Evolutionary conservation across 2,888 invertebrate genomes (phyloP).

Genomic region (Bembecia ichneumoniformis): DNA sequence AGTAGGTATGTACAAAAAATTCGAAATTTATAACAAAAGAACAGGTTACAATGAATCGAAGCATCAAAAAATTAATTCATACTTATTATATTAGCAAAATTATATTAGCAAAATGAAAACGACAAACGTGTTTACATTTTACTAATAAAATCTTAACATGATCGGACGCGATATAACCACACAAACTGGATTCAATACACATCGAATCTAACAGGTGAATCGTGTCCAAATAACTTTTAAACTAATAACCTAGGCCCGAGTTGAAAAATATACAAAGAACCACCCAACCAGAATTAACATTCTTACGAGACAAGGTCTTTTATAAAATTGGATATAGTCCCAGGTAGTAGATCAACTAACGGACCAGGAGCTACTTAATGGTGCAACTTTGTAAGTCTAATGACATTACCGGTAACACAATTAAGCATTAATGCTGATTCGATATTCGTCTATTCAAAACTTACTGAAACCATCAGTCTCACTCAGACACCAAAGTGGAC

Average conservation of each 20-base stretch:
- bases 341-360: conserved; percentile 27
- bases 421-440: conserved; percentile 1
- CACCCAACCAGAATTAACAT: conserved; percentile 18
- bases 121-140: background rate
- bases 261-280: conserved; percentile 25
- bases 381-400: too few relatives aligned
- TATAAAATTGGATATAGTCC: conserved; percentile 19
- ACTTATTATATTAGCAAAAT: background rate
- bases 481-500: conserved; percentile 50
- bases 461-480: conserved; percentile 43
- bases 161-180: conserved; percentile 32
- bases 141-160: background rate
- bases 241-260: conserved; percentile 36
- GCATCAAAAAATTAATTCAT: conserved; percentile 1
- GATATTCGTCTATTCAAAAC: conserved; percentile 34
- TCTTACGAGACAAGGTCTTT: conserved; percentile 6
- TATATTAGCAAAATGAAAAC: background rate
- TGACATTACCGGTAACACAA: too few relatives aligned
- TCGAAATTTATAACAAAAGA: conserved; percentile 11
- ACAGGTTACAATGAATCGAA: conserved; percentile 7
- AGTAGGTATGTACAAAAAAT: conserved; percentile 15
- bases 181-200: conserved; percentile 41
- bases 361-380: conserved; percentile 21
- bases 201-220: conserved; percentile 52
- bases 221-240: conserved; percentile 31